phyloP scores from a whole-genome alignment of 2,888 invertebrate species.

The Agrotis puta region DNA sequence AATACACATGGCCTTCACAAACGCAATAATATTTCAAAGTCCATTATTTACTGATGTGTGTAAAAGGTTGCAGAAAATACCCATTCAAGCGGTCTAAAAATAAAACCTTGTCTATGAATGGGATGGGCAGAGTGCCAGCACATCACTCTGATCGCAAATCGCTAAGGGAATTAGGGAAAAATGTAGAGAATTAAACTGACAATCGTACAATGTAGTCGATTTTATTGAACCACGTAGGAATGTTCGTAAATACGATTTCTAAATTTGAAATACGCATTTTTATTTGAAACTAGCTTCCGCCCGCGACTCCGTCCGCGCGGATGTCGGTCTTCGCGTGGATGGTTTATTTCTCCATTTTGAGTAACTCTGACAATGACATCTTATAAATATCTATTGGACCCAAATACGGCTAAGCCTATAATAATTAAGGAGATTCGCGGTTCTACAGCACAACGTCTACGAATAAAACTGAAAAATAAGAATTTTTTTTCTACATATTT shows the following conservation, averaged over 20 bases:
- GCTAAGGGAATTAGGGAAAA: constrained; percentile 14
- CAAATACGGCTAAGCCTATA: too few relatives aligned
- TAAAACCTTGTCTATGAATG: constrained; percentile 45
- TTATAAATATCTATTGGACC: too few relatives aligned
- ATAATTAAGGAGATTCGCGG: too few relatives aligned
- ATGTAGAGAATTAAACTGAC: not conserved
- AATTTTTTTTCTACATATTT: too few relatives aligned
- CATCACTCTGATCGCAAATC: constrained; percentile 10
- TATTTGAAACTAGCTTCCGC: too few relatives aligned
- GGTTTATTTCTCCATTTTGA: too few relatives aligned
- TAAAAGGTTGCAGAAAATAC: constrained; percentile 34
- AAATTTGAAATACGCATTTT: too few relatives aligned
- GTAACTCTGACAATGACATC: too few relatives aligned
- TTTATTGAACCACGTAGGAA: not conserved
- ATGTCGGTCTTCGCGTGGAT: too few relatives aligned
- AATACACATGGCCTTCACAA: constrained; percentile 7
- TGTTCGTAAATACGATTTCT: not conserved
- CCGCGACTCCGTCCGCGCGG: too few relatives aligned
- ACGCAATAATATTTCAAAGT: constrained; percentile 25
- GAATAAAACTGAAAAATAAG: too few relatives aligned
- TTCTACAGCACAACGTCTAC: too few relatives aligned
- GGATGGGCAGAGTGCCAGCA: constrained; percentile 52
- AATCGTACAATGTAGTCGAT: constrained; percentile 20
- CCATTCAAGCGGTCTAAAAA: constrained; percentile 53
- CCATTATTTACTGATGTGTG: constrained; percentile 5